Base-by-base conservation (phyloP, 2,888 invertebrate species). In the Iselma pallidipennis region DNA sequence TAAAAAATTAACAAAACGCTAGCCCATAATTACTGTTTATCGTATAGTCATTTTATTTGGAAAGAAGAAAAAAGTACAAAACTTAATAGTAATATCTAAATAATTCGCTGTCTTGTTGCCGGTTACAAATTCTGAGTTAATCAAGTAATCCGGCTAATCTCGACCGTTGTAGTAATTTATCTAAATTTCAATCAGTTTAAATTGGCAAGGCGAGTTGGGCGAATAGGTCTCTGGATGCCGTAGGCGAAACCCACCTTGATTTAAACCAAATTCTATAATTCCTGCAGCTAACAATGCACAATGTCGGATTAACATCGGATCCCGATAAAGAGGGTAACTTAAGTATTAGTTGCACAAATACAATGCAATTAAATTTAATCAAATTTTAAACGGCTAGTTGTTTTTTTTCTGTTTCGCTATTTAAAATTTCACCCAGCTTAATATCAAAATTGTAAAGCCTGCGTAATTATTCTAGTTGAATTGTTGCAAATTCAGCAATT, bases 401-500 rank as follows among this genome's bases (percentile, higher is more conserved):
- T 28, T 28, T 28, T 28, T 5, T 28, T 28, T 5, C 9, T 28
- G 9, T 28, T 6, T 4, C 7, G 4, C 6, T 6, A 6, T 28
- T 28, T 1, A 6, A 5, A 28, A 7, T 28, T 28, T 4, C 1
- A 7, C n/a, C n/a, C n/a, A n/a, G n/a, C n/a, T n/a, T n/a, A n/a
- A n/a, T n/a, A 28, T 7, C 2, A 19, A 42, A 42, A 42, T 42
- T 45, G 23, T 23, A 5, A 45, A 72, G 74, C 74, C 70, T 59
- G 57, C 51, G 63, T 49, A 12, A 55, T 51, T 56, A 50, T 45
- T 23, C 21, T 45, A 45, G 42, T 42, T 19, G 42, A 42, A 61
- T 57, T 58, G 65, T 61, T 73, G 75, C 76, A 66, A 73, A 75
- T 72, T 74, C 75, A 75, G 76, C 76, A 76, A 75, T 76, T 75